These are phyloP conservation scores for Tenthredo notha DNA, from an alignment of 2,888 invertebrate genomes.

Conservation along the genomic window DNA sequence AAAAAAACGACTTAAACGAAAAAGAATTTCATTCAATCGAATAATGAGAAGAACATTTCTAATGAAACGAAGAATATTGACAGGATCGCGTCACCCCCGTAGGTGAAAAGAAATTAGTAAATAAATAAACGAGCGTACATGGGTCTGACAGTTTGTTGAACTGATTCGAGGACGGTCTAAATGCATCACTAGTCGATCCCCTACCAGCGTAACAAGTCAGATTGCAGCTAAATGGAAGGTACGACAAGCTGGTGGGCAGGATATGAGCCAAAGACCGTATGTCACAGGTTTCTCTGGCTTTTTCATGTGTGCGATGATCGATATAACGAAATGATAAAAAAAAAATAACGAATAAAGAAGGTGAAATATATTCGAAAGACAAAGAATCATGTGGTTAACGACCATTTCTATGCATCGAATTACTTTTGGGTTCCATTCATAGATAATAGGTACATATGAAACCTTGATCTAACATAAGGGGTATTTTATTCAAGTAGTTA, in stretches of 20 bases:
- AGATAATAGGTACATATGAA: neutral
- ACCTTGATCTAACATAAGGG: constrained; percentile 20
- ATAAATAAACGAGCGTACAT: neutral
- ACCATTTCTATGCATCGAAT: constrained; percentile 26
- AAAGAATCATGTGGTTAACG: neutral
- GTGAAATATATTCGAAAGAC: neutral
- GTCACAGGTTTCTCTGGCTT: neutral
- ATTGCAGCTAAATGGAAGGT: constrained; percentile 51
- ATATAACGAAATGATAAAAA: neutral
- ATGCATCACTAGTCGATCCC: constrained; percentile 5
- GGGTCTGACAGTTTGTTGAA: neutral
- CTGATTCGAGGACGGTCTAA: constrained; percentile 15
- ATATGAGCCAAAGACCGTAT: constrained; percentile 40
- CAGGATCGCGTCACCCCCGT: neutral
- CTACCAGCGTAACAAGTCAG: constrained; percentile 20
- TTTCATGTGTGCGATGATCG: neutral
- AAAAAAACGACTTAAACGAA: too few species aligned
- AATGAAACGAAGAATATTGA: neutral
- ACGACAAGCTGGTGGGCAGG: constrained; percentile 36
- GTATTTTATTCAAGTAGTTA: constrained; percentile 1
- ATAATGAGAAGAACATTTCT: neutral
- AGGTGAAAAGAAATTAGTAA: neutral
- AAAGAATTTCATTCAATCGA: neutral
- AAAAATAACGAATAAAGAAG: too few species aligned
- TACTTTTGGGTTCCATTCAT: neutral